These are phyloP conservation scores for Zootermopsis nevadensis DNA, from an alignment of 2,888 invertebrate genomes.

Conservation along the genomic window DNA sequence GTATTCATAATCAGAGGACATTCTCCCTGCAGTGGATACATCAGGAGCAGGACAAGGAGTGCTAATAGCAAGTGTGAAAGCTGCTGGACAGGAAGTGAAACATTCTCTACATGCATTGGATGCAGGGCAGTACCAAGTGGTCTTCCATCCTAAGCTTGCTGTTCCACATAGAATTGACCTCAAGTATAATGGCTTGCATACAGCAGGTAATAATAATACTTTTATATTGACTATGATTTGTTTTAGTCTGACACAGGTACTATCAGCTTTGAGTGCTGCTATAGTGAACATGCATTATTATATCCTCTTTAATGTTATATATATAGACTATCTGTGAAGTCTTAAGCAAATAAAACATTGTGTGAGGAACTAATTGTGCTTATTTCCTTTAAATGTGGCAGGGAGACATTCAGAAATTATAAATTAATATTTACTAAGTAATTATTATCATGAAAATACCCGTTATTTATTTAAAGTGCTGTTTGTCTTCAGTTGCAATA, in stretches of 20 bases:
- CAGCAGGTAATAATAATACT: constrained; percentile 63
- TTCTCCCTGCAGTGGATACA: constrained; percentile 71
- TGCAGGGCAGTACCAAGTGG: constrained; percentile 80
- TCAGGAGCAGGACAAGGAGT: constrained; percentile 87
- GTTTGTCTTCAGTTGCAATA: too few relatives aligned
- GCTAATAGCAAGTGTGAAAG: constrained; percentile 81
- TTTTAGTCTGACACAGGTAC: not conserved
- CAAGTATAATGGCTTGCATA: constrained; percentile 87
- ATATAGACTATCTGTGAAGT: too few relatives aligned
- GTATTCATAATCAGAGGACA: not conserved
- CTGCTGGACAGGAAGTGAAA: constrained; percentile 84
- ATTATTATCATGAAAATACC: too few relatives aligned
- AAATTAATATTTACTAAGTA: too few relatives aligned
- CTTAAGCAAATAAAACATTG: too few relatives aligned
- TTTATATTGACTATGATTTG: not conserved
- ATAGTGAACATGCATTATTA: too few relatives aligned
- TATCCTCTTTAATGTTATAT: too few relatives aligned
- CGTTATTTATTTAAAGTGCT: too few relatives aligned
- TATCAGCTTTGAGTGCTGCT: too few relatives aligned
- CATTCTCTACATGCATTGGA: constrained; percentile 81
- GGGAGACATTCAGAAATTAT: too few relatives aligned
- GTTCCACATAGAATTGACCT: constrained; percentile 89
- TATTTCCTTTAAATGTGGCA: too few relatives aligned
- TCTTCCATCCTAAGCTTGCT: constrained; percentile 88
- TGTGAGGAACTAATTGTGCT: too few relatives aligned